Percentiles rank a stretch among this genome's conserved stretches.
phyloP scores from a whole-genome alignment of 2,797 vertebrate species.

The Pyrocephalus nanus region DNA sequence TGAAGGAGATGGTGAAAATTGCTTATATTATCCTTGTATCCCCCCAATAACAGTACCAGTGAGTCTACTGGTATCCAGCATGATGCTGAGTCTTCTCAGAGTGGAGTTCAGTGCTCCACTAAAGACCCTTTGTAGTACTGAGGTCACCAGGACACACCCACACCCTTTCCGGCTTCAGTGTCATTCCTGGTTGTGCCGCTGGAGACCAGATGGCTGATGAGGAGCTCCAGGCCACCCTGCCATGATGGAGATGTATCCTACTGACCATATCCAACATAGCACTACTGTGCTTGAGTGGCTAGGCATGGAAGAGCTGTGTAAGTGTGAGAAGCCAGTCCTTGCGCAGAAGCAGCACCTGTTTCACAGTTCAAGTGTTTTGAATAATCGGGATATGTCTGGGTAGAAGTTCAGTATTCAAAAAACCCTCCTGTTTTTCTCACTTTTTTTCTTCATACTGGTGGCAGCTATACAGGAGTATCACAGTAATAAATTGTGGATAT shows the following conservation, averaged over 20 bases:
- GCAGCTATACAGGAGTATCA: not conserved
- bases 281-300: not conserved
- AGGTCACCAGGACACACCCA: not conserved
- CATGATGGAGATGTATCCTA: not conserved
- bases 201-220: not conserved
- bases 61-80: not conserved
- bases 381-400: not conserved
- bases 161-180: not conserved
- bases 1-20: not conserved
- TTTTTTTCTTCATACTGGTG: not conserved
- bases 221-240: not conserved
- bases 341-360: not conserved
- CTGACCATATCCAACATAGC: fast-evolving
- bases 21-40: not conserved
- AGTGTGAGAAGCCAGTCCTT: not conserved
- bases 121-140: not conserved
- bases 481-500: not conserved
- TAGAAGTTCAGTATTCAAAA: not conserved
- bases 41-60: not conserved
- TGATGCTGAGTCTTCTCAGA: not conserved
- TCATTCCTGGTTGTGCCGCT: not conserved
- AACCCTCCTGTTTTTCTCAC: not conserved
- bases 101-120: not conserved
- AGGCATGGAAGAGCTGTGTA: not conserved
- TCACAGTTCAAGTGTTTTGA: not conserved